These are phyloP conservation scores for Onychorhynchus coronatus DNA, from an alignment of 2,113 vertebrate genomes.

Conservation along the genomic window DNA sequence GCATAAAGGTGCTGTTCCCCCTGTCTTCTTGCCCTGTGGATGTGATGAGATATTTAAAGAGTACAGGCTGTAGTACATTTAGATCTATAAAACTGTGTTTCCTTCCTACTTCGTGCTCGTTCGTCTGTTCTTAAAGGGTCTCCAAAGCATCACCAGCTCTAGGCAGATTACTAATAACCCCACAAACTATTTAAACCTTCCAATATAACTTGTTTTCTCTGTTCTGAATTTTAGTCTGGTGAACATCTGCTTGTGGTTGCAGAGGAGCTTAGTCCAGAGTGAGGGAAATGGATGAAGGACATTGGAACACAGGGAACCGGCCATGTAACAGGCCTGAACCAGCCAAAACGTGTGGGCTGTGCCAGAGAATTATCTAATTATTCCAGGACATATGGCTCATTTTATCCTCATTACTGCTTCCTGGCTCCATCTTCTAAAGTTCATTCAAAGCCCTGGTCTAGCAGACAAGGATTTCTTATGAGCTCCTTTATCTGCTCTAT, in stretches of 20 bases:
- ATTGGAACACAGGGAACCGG: not conserved
- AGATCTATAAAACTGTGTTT: not conserved
- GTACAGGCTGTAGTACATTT: not conserved
- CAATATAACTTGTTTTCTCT: not conserved
- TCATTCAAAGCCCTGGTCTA: not conserved
- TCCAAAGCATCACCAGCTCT: not conserved
- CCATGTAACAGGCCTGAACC: not conserved
- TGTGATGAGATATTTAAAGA: not conserved
- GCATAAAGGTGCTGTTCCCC: not conserved
- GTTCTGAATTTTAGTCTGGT: not conserved
- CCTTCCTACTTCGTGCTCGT: not conserved
- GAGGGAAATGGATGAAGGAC: not conserved
- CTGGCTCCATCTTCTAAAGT: not conserved
- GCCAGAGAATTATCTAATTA: conserved; percentile 22
- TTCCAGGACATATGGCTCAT: not conserved
- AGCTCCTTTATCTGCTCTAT: not conserved
- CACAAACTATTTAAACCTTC: not conserved
- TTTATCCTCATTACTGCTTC: conserved; percentile 28
- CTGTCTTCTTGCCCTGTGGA: not conserved
- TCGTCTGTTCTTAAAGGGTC: not conserved
- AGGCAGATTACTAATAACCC: not conserved
- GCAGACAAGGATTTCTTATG: not conserved
- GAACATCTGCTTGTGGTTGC: conserved; percentile 30
- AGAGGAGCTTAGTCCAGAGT: not conserved
- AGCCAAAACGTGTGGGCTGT: conserved; percentile 21